Conservation (phyloP, 1,140 invertebrate genomes). For the Drosophila kohkoa region DNA sequence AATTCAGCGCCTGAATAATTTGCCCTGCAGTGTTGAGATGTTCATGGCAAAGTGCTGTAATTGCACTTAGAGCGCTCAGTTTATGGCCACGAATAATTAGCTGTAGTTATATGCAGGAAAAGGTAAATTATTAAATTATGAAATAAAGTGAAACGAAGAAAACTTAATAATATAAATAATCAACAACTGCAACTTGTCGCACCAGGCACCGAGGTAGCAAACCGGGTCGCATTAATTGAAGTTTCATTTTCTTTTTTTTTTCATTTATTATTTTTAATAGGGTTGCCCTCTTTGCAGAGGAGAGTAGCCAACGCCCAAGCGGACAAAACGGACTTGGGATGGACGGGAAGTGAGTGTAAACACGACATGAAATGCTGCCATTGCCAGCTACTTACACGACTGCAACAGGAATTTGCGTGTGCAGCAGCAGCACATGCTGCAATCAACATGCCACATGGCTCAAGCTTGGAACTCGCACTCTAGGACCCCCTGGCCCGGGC, state of each 20-base stretch:
- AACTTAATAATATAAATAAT: slow-evolving; percentile 82
- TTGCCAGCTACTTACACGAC: slow-evolving; percentile 62
- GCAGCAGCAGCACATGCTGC: slow-evolving; percentile 41
- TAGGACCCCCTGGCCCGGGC: slow-evolving; percentile 23
- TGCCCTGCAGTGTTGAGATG: neutral
- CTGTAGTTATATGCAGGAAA: slow-evolving; percentile 43
- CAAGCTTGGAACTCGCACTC: slow-evolving; percentile 11
- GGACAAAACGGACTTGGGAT: slow-evolving; percentile 12
- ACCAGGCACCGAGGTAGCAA: slow-evolving; percentile 32
- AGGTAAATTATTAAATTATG: slow-evolving; percentile 63
- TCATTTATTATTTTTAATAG: slow-evolving; percentile 56
- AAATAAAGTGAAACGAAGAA: slow-evolving; percentile 40
- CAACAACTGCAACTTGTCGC: slow-evolving; percentile 65
- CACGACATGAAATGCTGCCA: slow-evolving; percentile 76
- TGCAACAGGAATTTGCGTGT: slow-evolving; percentile 62
- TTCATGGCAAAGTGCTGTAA: slow-evolving; percentile 2
- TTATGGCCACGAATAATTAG: slow-evolving; percentile 32
- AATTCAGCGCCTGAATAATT: neutral
- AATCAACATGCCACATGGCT: slow-evolving; percentile 48
- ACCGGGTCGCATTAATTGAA: slow-evolving; percentile 65
- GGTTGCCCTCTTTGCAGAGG: slow-evolving; percentile 51
- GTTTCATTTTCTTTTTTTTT: neutral
- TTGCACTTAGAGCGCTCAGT: neutral
- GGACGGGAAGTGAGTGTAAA: slow-evolving; percentile 77
- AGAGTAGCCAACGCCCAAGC: neutral